Conservation (phyloP, 2,888 invertebrate species). For the Campoletis raptor region DNA sequence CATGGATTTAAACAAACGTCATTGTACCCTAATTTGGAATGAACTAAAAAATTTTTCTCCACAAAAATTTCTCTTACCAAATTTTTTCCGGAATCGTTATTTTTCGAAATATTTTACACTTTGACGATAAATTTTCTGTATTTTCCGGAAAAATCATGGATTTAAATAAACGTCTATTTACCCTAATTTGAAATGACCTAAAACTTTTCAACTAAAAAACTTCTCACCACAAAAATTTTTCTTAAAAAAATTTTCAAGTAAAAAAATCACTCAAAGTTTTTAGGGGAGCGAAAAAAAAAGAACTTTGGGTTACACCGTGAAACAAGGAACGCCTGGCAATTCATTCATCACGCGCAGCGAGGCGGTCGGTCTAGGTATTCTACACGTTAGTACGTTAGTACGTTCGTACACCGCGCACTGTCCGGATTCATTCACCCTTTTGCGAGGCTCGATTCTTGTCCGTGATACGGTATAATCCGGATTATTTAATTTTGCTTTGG, state of each 20-base stretch:
- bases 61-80: no score
- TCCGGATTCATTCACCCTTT: conserved; percentile 51
- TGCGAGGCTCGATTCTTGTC: conserved; percentile 19
- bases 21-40: not conserved
- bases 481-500: not conserved
- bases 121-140: not conserved
- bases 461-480: conserved; percentile 31
- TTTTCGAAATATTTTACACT: not conserved
- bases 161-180: not conserved
- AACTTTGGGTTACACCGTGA: not conserved
- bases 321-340: conserved; percentile 30
- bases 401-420: conserved; percentile 47
- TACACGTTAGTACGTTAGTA: conserved; percentile 24
- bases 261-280: not conserved
- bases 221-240: no score
- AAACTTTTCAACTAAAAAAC: no score
- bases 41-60: no score
- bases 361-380: conserved; percentile 34
- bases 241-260: no score
- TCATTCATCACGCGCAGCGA: conserved; percentile 54
- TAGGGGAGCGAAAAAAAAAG: not conserved
- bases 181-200: not conserved
- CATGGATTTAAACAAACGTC: not conserved
- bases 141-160: not conserved
- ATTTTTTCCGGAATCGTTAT: not conserved